Evolutionary conservation across 2,797 vertebrate genomes (phyloP).

Genomic region (Cryptoblepharus egeriae): DNA sequence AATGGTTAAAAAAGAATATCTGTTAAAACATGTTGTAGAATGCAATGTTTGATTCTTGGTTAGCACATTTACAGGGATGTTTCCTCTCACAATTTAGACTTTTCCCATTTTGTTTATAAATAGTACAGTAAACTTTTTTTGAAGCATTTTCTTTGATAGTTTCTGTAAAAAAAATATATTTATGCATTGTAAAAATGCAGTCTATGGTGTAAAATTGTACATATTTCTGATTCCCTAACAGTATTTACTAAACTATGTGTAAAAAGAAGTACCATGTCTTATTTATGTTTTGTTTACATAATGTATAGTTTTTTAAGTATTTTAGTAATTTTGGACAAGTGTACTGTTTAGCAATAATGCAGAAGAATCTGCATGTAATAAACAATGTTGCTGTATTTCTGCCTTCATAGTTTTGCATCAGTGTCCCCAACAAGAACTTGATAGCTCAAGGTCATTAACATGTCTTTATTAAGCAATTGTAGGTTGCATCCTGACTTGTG

Average conservation of each 20-base stretch:
- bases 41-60: slow-evolving; percentile 59
- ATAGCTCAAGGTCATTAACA: background rate
- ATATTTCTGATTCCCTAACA: slow-evolving; percentile 81
- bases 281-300: slow-evolving; percentile 92
- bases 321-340: slow-evolving; percentile 91
- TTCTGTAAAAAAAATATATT: slow-evolving; percentile 70
- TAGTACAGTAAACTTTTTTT: slow-evolving; percentile 69
- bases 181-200: slow-evolving; percentile 81
- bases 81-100: slow-evolving; percentile 72
- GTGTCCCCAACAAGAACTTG: slow-evolving; percentile 5
- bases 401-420: slow-evolving; percentile 60
- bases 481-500: too few species aligned
- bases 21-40: slow-evolving; percentile 59
- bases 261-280: slow-evolving; percentile 87
- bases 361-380: slow-evolving; percentile 89
- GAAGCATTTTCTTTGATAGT: slow-evolving; percentile 72
- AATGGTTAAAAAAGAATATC: slow-evolving; percentile 58
- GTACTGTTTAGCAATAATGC: slow-evolving; percentile 87
- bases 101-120: slow-evolving; percentile 70
- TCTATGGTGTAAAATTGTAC: slow-evolving; percentile 82
- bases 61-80: slow-evolving; percentile 71
- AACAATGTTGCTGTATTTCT: slow-evolving; percentile 82
- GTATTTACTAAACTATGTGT: slow-evolving; percentile 83
- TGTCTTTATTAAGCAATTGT: too few species aligned
- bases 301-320: slow-evolving; percentile 91